These are phyloP conservation scores for Phalacrocorax carbo DNA, from an alignment of 2,113 vertebrate genomes.

Conservation along the genomic window DNA sequence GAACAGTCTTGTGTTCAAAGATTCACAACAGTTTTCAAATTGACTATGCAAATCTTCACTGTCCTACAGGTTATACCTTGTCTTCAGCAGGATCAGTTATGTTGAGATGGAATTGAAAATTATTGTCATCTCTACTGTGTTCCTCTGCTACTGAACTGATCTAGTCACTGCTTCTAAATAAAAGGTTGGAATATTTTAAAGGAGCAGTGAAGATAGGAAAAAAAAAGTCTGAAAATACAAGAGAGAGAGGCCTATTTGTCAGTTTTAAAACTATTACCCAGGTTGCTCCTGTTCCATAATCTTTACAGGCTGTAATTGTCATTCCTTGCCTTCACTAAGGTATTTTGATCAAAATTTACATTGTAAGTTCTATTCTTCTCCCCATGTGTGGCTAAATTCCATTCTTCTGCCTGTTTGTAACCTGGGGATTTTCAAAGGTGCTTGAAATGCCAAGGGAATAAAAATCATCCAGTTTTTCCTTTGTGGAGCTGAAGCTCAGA, in stretches of 20 bases:
- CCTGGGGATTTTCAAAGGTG: neutral
- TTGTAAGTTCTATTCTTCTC: neutral
- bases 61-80: neutral
- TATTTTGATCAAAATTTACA: neutral
- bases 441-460: neutral
- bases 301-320: neutral
- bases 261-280: neutral
- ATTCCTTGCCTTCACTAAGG: neutral
- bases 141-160: neutral
- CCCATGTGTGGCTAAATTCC: neutral
- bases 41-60: neutral
- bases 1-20: neutral
- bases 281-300: neutral
- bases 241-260: neutral
- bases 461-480: neutral
- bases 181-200: neutral
- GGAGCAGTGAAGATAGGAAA: neutral
- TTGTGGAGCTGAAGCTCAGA: neutral
- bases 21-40: slow-evolving; percentile 34
- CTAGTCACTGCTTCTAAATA: neutral
- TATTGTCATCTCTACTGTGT: neutral
- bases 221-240: neutral
- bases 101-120: neutral
- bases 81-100: neutral
- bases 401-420: neutral